Evolutionary conservation across 2,113 vertebrate species (phyloP).

Genomic region (Ailurus styani): DNA sequence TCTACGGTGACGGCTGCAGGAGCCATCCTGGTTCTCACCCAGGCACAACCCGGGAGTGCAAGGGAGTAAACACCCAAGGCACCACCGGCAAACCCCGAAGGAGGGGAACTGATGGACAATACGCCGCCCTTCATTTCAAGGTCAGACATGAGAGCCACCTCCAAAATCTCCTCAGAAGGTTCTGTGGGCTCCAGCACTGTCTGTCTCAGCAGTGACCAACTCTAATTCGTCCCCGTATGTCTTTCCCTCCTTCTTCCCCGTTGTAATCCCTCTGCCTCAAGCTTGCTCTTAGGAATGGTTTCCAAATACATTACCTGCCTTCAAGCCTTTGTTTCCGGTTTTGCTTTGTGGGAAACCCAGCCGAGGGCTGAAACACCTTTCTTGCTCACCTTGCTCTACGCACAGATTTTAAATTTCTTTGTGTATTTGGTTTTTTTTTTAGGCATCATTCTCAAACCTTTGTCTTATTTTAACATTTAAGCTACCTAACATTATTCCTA

Average conservation of each 20-base stretch:
- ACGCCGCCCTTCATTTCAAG: background rate
- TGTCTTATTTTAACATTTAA: background rate
- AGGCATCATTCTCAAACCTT: background rate
- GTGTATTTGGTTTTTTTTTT: background rate
- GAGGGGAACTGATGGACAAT: background rate
- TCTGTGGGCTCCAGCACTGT: fast-evolving
- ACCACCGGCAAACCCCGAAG: background rate
- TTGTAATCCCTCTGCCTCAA: background rate
- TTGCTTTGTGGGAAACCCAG: background rate
- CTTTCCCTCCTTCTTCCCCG: background rate
- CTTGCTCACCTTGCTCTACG: background rate
- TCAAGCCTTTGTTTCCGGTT: background rate
- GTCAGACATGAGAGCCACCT: background rate
- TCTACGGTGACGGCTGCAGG: fast-evolving
- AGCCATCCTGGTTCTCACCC: background rate
- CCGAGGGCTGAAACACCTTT: background rate
- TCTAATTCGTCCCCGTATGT: fast-evolving
- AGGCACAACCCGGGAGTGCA: background rate
- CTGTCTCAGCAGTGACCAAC: background rate
- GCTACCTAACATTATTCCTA: background rate
- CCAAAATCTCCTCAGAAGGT: background rate
- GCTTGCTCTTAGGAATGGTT: background rate
- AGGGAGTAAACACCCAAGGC: background rate
- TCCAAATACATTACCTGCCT: background rate
- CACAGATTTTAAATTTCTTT: background rate